phyloP scores from a whole-genome alignment of 1,140 invertebrate species.

The Halotydeus destructor region DNA sequence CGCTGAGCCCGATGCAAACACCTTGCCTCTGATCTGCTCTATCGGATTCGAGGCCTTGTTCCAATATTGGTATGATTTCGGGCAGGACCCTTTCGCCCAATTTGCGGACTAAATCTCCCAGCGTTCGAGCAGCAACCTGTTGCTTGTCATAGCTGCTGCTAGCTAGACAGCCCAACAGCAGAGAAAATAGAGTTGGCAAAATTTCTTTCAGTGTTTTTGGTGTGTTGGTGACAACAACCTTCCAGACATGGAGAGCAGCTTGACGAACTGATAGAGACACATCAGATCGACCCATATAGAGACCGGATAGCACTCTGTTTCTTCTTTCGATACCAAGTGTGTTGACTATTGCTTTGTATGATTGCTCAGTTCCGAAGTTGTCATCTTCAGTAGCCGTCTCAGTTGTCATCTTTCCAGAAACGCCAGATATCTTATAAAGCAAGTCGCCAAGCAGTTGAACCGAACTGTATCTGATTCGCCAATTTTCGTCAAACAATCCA shows the following conservation, averaged over 20 bases:
- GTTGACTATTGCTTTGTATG: conserved; percentile 66
- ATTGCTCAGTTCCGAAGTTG: conserved; percentile 94
- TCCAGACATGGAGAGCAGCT: conserved; percentile 93
- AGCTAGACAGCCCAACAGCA: conserved; percentile 75
- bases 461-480: conserved; percentile 89
- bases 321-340: conserved; percentile 66
- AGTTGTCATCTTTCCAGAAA: conserved; percentile 96
- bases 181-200: conserved; percentile 72
- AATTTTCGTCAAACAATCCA: conserved; percentile 89
- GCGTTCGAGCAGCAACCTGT: conserved; percentile 78
- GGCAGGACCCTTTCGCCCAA: conserved; percentile 89
- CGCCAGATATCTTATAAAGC: conserved; percentile 78
- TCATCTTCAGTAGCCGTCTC: conserved; percentile 95
- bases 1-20: conserved; percentile 90
- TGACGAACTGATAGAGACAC: conserved; percentile 90
- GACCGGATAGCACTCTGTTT: conserved; percentile 76
- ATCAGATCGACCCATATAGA: conserved; percentile 95
- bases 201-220: conserved; percentile 91
- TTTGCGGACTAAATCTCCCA: conserved; percentile 92
- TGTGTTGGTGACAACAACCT: conserved; percentile 81
- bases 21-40: conserved; percentile 82
- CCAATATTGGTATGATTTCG: conserved; percentile 93
- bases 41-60: conserved; percentile 72
- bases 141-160: conserved; percentile 87
- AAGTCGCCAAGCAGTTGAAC: conserved; percentile 91